These are phyloP conservation scores for Paraescarpia echinospica DNA, from an alignment of 1,140 invertebrate genomes.

Conservation along the genomic window DNA sequence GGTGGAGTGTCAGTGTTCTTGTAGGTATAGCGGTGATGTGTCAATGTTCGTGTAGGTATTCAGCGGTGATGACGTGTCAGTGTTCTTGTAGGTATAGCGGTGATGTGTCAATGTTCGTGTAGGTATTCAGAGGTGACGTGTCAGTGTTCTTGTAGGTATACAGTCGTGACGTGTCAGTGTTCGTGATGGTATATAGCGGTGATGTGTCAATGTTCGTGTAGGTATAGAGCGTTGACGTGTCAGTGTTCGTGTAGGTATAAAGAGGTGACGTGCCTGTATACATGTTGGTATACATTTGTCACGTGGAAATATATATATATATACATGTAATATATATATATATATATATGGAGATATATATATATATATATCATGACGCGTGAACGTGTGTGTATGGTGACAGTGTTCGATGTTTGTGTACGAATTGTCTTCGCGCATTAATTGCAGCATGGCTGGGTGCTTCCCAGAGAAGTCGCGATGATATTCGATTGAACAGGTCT, in stretches of 20 bases:
- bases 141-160: background rate
- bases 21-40: background rate
- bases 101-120: background rate
- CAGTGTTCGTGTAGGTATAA: background rate
- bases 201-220: background rate
- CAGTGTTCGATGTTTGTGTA: no score
- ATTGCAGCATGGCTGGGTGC: no score
- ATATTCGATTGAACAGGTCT: no score
- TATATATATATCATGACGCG: no score
- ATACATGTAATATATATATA: no score
- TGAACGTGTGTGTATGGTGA: no score
- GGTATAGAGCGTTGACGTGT: background rate
- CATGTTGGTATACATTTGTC: no score
- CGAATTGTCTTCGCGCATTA: no score
- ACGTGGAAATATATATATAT: no score
- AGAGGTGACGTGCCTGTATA: no score
- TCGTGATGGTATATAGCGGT: background rate
- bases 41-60: background rate
- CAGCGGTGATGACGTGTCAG: background rate
- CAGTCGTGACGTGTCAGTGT: background rate
- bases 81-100: background rate
- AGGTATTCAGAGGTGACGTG: background rate
- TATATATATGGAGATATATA: no score
- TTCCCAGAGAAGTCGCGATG: no score
- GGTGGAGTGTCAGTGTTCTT: background rate